Conservation (phyloP, 2,888 invertebrate species). For the Hecatera dysodea region DNA sequence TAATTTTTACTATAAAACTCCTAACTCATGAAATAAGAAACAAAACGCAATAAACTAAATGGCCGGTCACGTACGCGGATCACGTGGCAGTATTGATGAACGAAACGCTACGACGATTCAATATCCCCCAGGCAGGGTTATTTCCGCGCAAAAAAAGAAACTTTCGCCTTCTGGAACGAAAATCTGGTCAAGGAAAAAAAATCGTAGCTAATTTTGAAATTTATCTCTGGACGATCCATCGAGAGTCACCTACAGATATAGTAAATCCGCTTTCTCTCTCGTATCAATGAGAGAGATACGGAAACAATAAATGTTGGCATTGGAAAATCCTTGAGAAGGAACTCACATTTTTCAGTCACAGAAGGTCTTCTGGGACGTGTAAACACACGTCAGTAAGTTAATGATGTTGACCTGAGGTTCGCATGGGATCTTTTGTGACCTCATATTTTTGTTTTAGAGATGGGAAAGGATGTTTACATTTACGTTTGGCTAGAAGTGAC, state of each 20-base stretch:
- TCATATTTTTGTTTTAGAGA: constrained; percentile 1
- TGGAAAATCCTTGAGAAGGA: background rate
- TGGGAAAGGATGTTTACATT: background rate
- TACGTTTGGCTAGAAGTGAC: background rate
- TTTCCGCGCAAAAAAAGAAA: constrained; percentile 17
- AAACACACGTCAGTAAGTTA: too few species aligned
- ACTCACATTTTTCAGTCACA: too few species aligned
- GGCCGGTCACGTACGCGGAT: constrained; percentile 14
- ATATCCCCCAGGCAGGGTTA: constrained; percentile 30
- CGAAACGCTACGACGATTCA: constrained; percentile 19
- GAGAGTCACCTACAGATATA: background rate
- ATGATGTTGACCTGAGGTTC: background rate
- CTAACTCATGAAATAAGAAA: constrained; percentile 4
- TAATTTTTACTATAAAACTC: background rate
- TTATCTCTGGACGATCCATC: background rate
- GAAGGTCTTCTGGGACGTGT: too few species aligned
- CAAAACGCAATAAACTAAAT: constrained; percentile 18
- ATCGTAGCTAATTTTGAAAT: background rate
- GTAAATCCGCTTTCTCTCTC: background rate
- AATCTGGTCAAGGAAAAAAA: constrained; percentile 10
- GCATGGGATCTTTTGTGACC: background rate
- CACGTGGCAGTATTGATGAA: constrained; percentile 40
- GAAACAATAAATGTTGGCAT: background rate
- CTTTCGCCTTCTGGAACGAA: background rate
- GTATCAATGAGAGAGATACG: background rate